Base-by-base conservation (phyloP, 92 coral and sea anemone genomes). In the Epizoanthus fatuus region DNA sequence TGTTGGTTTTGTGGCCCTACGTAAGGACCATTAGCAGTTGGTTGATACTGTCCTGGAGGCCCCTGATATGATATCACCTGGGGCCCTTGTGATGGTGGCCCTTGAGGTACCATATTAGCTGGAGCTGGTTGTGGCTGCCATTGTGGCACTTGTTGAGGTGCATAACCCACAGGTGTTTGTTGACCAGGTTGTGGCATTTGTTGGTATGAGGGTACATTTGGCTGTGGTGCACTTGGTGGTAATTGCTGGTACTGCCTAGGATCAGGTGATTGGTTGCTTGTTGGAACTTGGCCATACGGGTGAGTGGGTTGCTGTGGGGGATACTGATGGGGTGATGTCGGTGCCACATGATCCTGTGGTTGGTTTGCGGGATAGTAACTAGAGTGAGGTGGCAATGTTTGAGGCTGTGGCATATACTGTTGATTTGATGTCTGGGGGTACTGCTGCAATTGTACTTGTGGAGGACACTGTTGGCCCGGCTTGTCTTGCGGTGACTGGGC, bases 121-220 rank as follows among this genome's bases (percentile, higher is more conserved):
- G 86, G 76, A 25, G 84, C 90, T n/a, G 29, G 45, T 81, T 88
- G 88, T 14, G 87, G 83, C 70, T 88, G 79, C 47, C 74, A 47
- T 15, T 85, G 91, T 7, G 55, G 72, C 10, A 40, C 14, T 32
- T 44, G 81, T 44, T 86, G 63, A 44, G 62, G 90, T 22, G 75
- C 62, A 45, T 80, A 54, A 25, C 53, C 80, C 19, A 9, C 54
- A 13, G 72, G 78, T 39, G 88, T 17, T 10, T 75, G 94, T 5
- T 80, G 82, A 47, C 85, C 72, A 6, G 88, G 81, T 13, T 80
- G 57, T 66, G 86, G 67, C 72, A 51, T 78, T 20, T 85, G 84
- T 32, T 81, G 84, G 42, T 56, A 64, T 64, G 57, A 63, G 12
- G 60, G 38, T n/a, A 55, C 42, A 10, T 37, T 68, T 16, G 69